Evolutionary conservation across 2,113 vertebrate species (phyloP).

Genomic region (Cariama cristata): DNA sequence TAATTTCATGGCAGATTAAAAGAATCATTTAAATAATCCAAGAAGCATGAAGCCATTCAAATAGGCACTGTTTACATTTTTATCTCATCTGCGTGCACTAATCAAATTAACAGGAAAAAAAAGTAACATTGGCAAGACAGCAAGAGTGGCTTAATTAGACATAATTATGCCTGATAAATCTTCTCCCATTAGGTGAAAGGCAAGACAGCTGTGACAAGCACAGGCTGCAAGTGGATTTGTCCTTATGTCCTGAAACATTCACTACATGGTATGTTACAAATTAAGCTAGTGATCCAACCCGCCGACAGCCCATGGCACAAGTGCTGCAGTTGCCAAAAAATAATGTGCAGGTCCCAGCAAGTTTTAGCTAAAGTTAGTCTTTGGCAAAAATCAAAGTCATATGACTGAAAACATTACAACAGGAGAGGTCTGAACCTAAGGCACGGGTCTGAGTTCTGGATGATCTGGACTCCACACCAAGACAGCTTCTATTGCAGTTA

Average conservation of each 20-base stretch:
- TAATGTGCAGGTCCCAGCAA: not conserved
- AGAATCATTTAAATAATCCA: not conserved
- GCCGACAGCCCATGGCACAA: not conserved
- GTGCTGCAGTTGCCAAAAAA: not conserved
- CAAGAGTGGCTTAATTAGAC: not conserved
- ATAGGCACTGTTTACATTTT: not conserved
- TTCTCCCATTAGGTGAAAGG: conserved; percentile 15
- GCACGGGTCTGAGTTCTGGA: not conserved
- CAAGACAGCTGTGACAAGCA: conserved; percentile 3
- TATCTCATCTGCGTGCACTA: not conserved
- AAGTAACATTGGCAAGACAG: not conserved
- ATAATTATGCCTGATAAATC: not conserved
- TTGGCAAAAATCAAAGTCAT: not conserved
- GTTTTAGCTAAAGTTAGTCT: not conserved
- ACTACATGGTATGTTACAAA: not conserved
- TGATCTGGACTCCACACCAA: not conserved
- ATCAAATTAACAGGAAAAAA: conserved; percentile 22
- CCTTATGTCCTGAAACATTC: not conserved
- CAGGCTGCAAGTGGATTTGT: not conserved
- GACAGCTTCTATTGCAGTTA: not conserved
- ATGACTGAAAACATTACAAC: not conserved
- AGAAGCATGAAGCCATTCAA: not conserved
- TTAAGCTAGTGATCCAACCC: not conserved
- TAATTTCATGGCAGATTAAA: conserved; percentile 3
- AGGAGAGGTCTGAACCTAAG: not conserved